These are phyloP conservation scores for Piaya cayana DNA, from an alignment of 2,113 vertebrate genomes.

Conservation along the genomic window DNA sequence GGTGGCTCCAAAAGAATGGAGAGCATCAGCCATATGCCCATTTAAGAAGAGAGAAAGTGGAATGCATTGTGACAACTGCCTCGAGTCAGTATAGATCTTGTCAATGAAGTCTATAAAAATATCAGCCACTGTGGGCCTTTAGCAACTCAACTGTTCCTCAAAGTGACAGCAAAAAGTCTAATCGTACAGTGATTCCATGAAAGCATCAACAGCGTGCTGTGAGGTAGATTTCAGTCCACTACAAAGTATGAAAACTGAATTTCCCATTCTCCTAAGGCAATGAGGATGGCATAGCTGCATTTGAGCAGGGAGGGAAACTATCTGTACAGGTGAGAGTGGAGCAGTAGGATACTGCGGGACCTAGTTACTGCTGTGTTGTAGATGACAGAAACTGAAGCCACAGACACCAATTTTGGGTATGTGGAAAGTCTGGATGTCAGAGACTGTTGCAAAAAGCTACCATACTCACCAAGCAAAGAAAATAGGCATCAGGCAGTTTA, in stretches of 20 bases:
- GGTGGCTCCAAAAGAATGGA: not conserved
- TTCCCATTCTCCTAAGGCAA: not conserved
- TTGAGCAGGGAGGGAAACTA: not conserved
- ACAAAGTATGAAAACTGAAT: not conserved
- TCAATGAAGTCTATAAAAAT: conserved; percentile 1
- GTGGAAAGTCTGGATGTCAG: not conserved
- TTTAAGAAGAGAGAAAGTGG: conserved; percentile 19
- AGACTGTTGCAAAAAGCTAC: not conserved
- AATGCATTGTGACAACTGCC: conserved; percentile 25
- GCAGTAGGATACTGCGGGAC: not conserved
- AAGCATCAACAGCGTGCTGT: accelerated
- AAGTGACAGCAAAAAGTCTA: not conserved
- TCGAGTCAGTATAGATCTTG: not conserved
- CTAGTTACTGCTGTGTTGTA: not conserved
- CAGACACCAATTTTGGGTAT: not conserved
- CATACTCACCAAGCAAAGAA: not conserved
- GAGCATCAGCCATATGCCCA: not conserved
- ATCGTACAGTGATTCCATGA: not conserved
- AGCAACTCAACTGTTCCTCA: not conserved
- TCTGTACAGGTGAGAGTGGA: not conserved
- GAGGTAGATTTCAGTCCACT: not conserved
- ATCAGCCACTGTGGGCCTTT: not conserved
- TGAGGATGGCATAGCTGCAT: not conserved
- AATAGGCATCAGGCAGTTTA: not conserved
- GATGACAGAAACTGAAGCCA: not conserved